These are phyloP conservation scores for Papilio polytes DNA, from an alignment of 1,140 invertebrate genomes.

Conservation along the genomic window DNA sequence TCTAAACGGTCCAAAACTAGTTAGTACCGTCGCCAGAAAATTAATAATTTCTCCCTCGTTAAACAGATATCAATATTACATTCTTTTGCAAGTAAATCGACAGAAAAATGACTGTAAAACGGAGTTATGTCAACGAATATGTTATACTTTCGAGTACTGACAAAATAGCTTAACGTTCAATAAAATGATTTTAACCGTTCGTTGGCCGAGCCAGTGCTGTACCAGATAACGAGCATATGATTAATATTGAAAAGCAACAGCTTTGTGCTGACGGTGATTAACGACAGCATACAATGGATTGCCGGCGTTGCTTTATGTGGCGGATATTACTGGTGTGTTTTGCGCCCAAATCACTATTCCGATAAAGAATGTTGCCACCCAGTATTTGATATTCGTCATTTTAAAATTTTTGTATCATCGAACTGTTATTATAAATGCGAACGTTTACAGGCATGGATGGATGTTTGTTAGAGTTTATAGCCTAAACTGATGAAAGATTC, in stretches of 20 bases:
- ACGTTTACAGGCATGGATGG: too few species aligned
- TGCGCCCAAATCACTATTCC: constrained; percentile 10
- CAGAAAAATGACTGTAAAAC: neutral
- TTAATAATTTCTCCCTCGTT: too few species aligned
- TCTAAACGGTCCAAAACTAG: too few species aligned
- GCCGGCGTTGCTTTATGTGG: constrained; percentile 19
- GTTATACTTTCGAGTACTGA: constrained; percentile 4
- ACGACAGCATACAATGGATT: constrained; percentile 53
- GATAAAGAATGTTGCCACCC: neutral
- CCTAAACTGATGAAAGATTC: too few species aligned
- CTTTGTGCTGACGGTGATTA: constrained; percentile 52
- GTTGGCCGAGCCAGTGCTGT: constrained; percentile 24
- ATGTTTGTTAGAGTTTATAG: too few species aligned
- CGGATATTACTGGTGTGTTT: constrained; percentile 12
- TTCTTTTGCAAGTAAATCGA: neutral
- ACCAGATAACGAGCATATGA: constrained; percentile 54
- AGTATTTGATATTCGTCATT: neutral
- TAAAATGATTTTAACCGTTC: constrained; percentile 36
- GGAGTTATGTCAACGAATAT: neutral
- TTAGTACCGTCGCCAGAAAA: too few species aligned
- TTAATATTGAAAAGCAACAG: constrained; percentile 57
- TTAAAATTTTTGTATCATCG: neutral
- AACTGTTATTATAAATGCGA: too few species aligned
- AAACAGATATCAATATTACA: neutral
- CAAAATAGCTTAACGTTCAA: constrained; percentile 25